Evolutionary conservation across 2,888 invertebrate species (phyloP), one percentile per base, ranked within the genome.

Genomic region (Drosophila ochracea): DNA sequence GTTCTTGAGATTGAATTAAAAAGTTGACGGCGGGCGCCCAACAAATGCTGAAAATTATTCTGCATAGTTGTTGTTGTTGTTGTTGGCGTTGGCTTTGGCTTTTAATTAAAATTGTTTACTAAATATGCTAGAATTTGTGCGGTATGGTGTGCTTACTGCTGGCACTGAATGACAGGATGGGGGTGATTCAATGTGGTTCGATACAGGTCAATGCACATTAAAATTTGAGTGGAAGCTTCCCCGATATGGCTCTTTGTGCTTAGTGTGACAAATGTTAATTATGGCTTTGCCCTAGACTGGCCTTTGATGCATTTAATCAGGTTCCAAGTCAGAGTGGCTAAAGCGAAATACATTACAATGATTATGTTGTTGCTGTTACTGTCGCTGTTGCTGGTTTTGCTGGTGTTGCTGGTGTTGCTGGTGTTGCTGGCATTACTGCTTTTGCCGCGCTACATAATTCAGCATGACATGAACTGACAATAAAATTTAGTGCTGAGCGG

Each of bases 401-500:
- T 30, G 30, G 6, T 65, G 49, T 7, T 47, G 0, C 21, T 43
- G 37, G 37, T 39, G 10, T 31, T 64, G 30, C 47, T 50, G 63
- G 37, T 65, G 60, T 11, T 60, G 57, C 52, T 58, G 30, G 30
- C 72, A 58, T 31, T 75, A 61, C 50, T 79, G 65, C 73, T 70
- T 66, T 64, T 86, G 84, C 77, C 75, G 70, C 81, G 83, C 85
- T 91, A 91, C 88, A 92, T 92, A 91, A 93, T 92, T 92, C 85
- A 92, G 82, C 80, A 86, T 86, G 91, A 92, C 92, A 93, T 90
- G 89, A 90, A 92, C 92, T 91, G 92, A 92, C 91, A 92, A 92
- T 93, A 93, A 92, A 92, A 92, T 93, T 92, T 92, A 92, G 90
- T 92, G 90, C 91, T 92, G 91, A 91, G 89, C 92, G 89, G 84